A percentile compares a stretch with the other conserved stretches of the same genome.
Conservation (phyloP, 2,797 vertebrate genomes). For the Onychomys arenicola region DNA sequence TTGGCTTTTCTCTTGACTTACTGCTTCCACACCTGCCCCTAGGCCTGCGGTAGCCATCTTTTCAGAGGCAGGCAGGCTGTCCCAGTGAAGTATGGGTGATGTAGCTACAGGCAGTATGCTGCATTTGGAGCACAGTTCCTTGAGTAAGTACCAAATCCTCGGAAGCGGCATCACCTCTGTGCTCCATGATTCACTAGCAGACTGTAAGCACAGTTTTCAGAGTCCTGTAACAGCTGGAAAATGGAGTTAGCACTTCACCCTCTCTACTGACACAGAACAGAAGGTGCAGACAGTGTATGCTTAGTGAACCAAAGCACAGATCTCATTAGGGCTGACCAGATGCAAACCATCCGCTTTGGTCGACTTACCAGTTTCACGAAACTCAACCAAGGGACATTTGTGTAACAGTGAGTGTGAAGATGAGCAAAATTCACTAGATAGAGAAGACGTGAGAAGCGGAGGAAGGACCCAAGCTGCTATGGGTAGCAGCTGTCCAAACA, state of each 20-base stretch:
- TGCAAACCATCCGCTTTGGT: background rate
- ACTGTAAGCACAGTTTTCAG: conserved; percentile 1
- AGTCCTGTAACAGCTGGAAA: background rate
- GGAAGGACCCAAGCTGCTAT: background rate
- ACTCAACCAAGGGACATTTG: background rate
- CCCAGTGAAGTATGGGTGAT: background rate
- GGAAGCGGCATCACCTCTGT: background rate
- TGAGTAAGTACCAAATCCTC: background rate
- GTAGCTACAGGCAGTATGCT: background rate
- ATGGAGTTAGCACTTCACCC: background rate
- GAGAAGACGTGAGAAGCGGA: conserved; percentile 24
- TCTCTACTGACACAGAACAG: background rate
- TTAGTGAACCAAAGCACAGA: background rate
- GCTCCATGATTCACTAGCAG: conserved; percentile 5
- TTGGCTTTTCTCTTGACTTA: background rate
- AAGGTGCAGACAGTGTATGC: background rate
- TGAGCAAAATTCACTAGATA: background rate
- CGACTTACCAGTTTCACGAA: conserved; percentile 33
- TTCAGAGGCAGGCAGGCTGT: background rate
- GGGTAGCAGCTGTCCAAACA: background rate
- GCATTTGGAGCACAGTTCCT: background rate
- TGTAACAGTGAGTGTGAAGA: background rate
- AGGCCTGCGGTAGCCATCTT: background rate
- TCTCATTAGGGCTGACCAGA: background rate
- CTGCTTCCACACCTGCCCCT: background rate